These are phyloP conservation scores for Pseudochaenichthys georgianus DNA, from an alignment of 2,797 vertebrate species.

Conservation along the genomic window DNA sequence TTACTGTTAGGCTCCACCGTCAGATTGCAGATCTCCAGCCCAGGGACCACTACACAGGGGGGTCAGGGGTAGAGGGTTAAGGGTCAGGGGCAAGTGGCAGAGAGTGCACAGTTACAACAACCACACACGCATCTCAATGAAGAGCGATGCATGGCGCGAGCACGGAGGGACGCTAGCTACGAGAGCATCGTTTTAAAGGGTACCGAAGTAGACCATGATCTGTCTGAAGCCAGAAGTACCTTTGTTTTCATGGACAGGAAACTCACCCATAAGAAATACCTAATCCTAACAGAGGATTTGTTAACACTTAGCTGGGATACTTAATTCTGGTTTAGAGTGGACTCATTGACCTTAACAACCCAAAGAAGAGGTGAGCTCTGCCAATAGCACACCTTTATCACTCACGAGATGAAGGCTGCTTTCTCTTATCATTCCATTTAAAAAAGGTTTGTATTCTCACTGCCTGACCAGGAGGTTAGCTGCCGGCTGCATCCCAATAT, in stretches of 20 bases:
- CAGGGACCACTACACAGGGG: slow-evolving; percentile 86
- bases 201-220: neutral
- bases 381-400: slow-evolving; percentile 14
- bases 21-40: slow-evolving; percentile 94
- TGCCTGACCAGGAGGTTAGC: slow-evolving; percentile 59
- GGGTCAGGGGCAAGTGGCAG: slow-evolving; percentile 59
- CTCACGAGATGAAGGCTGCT: slow-evolving; percentile 7
- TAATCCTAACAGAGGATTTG: slow-evolving; percentile 13
- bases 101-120: slow-evolving; percentile 68
- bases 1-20: slow-evolving; percentile 96
- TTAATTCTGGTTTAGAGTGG: slow-evolving; percentile 36
- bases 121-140: slow-evolving; percentile 43
- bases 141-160: slow-evolving; percentile 27
- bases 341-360: slow-evolving; percentile 12
- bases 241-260: slow-evolving; percentile 28
- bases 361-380: neutral
- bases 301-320: slow-evolving; percentile 2
- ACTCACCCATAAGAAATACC: neutral
- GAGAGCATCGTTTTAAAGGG: neutral
- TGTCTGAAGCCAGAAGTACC: slow-evolving; percentile 40
- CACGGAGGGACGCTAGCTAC: slow-evolving; percentile 2
- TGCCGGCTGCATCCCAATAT: slow-evolving; percentile 65
- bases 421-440: neutral
- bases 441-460: slow-evolving; percentile 49
- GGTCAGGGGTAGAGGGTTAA: slow-evolving; percentile 84